Evolutionary conservation across 2,113 vertebrate species (phyloP), one percentile per base, ranked within the genome.

Genomic region (Pycnonotus jocosus): DNA sequence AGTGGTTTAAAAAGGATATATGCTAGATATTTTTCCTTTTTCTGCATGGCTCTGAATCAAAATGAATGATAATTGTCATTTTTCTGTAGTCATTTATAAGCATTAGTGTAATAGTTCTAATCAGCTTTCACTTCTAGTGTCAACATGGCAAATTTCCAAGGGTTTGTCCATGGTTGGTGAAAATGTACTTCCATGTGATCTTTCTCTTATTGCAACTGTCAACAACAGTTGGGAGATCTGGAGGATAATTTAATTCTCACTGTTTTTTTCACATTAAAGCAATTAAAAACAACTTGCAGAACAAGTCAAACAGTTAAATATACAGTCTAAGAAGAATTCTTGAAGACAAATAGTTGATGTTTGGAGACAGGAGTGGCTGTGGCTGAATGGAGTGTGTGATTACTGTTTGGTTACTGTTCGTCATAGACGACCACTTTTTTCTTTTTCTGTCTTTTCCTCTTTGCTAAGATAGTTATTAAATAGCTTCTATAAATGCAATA

Each of bases 181-280:
- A 87, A 72, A 37, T 57, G 33, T 77, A 76, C 25, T 79, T 93
- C 38, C 12, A 38, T 58, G 27, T 45, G 42, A 62, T 80, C 62
- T 72, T 88, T 65, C 74, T 95, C 17, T 12, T 80, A 83, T 66
- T 92, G 79, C 78, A 88, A 21, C 90, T 94, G 86, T 73, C 82
- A 92, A 64, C 72, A 51, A 51, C 0, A 0, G 18, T 27, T 78
- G 76, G 38, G 30, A 90, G 86, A 74, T 96, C 85, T 95, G 58
- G 82, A 35, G 79, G 88, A 96, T 96, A 92, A 95, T 97, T 97
- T 94, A 85, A 95, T 97, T 95, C 90, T 96, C 88, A 61, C 88
- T 30, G 44, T 12, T 86, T 96, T 91, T 96, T 95, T 94, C 94
- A 53, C 79, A 48, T 88, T 94, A 85, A 93, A 76, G 92, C 91